Evolutionary conservation across 1,140 invertebrate species (phyloP), one percentile per base, ranked within the genome.

Genomic region (Drosophila azteca): DNA sequence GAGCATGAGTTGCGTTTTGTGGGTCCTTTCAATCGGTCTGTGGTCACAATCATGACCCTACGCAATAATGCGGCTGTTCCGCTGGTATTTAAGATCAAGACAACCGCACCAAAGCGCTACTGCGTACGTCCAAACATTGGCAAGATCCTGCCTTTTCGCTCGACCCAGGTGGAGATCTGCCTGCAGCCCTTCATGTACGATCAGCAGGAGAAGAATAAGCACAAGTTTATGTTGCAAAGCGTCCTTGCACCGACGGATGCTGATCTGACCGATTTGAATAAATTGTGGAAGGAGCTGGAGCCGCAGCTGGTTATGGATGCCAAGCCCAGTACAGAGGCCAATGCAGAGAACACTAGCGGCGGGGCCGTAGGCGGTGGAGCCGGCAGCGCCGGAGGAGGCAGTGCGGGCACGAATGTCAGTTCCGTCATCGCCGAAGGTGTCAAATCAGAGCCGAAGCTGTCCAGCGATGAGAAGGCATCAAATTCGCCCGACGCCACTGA

Each of bases 161-260:
- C 94, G 64, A 94, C 96, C 72, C 95, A 95, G 93, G 96, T 99
- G 88, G 95, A 97, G 93, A 97, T 99, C 72, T 98, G 97, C 93
- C 95, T 99, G 73, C 99, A 99, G 93, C 97, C 98, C 43, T 97
- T 98, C 92, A 96, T 97, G 70, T 97, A 97, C 93, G 97, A 99
- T 93, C 94, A 96, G 90, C 95, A 94, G 92, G 98, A 99, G 92
- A 99, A 98, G 92, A 97, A 97, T 92, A 99, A 99, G 94, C 98
- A 99, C 93, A 99, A 99, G 94, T 99, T 99, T 92, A 99, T 99
- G 98, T 98, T 99, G 77, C 98, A 99, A 92, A 96, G 97, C 73
- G 94, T 98, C 77, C 94, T 97, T 92, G 96, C 95, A 70, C 96
- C 96, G 29, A 95, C 96, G 69, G 95, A 95, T 53, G 95, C 96